phyloP scores from a whole-genome alignment of 2,797 vertebrate species.

The Schizopygopsis malacanthus region DNA sequence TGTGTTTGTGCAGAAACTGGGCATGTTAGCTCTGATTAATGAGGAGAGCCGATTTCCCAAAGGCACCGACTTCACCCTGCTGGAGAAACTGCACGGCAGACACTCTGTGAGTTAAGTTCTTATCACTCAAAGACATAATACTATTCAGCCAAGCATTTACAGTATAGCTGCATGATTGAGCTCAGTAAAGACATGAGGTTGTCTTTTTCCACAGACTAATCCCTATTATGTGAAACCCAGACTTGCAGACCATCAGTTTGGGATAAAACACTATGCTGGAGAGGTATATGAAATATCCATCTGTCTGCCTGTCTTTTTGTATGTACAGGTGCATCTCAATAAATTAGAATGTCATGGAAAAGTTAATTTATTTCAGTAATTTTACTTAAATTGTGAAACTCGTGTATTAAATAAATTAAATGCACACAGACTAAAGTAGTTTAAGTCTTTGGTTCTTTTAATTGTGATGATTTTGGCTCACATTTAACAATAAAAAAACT shows the following conservation, averaged over 20 bases:
- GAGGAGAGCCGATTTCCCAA: slow-evolving; percentile 95
- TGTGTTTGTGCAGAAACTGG: slow-evolving; percentile 83
- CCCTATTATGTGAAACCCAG: slow-evolving; percentile 91
- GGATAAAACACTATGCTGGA: slow-evolving; percentile 93
- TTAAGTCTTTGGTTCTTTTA: too few species aligned
- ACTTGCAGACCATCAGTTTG: slow-evolving; percentile 93
- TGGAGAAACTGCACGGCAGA: slow-evolving; percentile 92
- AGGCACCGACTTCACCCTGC: slow-evolving; percentile 91
- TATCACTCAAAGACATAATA: slow-evolving; percentile 22
- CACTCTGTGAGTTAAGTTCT: slow-evolving; percentile 81
- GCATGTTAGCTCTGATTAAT: slow-evolving; percentile 89
- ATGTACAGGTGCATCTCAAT: too few species aligned
- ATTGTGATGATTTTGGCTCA: too few species aligned
- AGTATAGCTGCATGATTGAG: neutral
- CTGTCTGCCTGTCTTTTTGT: neutral
- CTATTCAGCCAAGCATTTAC: slow-evolving; percentile 12
- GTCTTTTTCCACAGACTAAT: slow-evolving; percentile 81
- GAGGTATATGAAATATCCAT: slow-evolving; percentile 77
- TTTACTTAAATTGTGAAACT: too few species aligned
- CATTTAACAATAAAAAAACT: too few species aligned
- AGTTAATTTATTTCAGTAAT: too few species aligned
- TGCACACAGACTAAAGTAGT: too few species aligned
- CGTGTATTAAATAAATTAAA: too few species aligned
- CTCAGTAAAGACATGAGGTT: neutral
- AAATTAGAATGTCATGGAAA: too few species aligned